A percentile compares a stretch with the other conserved stretches of the same genome.
Conservation (phyloP, 2,797 vertebrate species). For the Micromesistius poutassou region DNA sequence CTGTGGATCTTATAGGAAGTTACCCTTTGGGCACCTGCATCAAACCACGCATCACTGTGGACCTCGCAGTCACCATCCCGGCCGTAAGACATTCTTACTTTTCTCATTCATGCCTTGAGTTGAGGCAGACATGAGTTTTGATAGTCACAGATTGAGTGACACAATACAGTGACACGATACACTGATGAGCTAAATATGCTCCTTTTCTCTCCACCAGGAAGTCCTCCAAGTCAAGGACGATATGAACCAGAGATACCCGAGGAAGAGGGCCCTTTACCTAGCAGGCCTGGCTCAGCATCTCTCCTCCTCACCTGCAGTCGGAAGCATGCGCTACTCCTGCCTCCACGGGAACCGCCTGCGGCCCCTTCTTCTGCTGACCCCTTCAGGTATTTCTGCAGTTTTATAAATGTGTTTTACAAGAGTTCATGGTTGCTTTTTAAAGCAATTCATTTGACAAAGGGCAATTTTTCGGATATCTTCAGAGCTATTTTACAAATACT, state of each 20-base stretch:
- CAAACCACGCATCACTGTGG: constrained; percentile 84
- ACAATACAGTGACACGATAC: background rate
- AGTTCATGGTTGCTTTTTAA: background rate
- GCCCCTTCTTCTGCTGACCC: constrained; percentile 82
- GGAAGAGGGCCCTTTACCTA: constrained; percentile 91
- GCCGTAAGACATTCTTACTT: constrained; percentile 69
- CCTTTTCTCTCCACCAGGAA: constrained; percentile 41
- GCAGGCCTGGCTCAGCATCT: constrained; percentile 84
- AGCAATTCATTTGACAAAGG: background rate
- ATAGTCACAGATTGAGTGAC: background rate
- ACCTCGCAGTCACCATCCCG: constrained; percentile 87
- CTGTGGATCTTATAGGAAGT: constrained; percentile 89
- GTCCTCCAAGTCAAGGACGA: constrained; percentile 81
- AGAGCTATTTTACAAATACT: too few relatives aligned
- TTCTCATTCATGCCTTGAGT: background rate
- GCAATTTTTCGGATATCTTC: too few relatives aligned
- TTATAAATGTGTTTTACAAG: background rate
- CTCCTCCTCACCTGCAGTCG: constrained; percentile 73
- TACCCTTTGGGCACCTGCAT: constrained; percentile 89
- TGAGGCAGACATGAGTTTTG: background rate
- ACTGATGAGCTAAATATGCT: background rate
- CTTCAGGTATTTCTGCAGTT: constrained; percentile 70
- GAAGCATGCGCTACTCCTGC: constrained; percentile 83
- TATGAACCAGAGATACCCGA: constrained; percentile 90
- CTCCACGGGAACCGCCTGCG: constrained; percentile 87